Base-by-base conservation (phyloP, 2,888 invertebrate species). In the Andricus curvator region DNA sequence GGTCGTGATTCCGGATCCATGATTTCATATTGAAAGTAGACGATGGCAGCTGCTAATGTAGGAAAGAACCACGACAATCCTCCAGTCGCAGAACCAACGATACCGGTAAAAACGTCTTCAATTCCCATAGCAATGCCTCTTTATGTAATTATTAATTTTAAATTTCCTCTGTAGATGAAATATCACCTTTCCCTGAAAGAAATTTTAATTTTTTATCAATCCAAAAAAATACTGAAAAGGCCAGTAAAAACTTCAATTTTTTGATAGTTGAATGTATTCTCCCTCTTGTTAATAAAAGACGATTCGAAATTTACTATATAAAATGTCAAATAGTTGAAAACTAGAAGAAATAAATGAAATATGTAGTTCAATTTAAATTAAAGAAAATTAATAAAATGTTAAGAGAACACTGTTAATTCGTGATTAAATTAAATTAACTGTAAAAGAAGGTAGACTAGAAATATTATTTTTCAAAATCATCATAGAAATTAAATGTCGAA, bases 21-120 rank as follows among this genome's bases (percentile, higher is more conserved):
- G 83, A 96, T 95, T 88, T 97, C 97, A 91, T 96, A 97, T 90
- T 97, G 97, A 92, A 97, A 97, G 93, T 97, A 97, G 11, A 97
- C 97, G 85, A 98, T 95, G 13, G 97, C 96, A 0, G 97, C 97
- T 80, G 97, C 96, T 84, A 98, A 92, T 93, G 97, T 96, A 0
- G 98, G 97, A 66, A 97, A 94, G 92, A 98, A 96, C 95, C 97
- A 96, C 15, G 96, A 96, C 79, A 96, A 94, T 93, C 95, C 94
- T 86, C 95, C 95, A 13, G 94, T 94, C 3, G 95, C 95, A 80
- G 94, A 86, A 64, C 89, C 88, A n/a, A 88, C 85, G 13, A 87
- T 85, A 33, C 87, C 86, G 25, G 89, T 84, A 25, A 92, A 70
- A 78, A 90, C 84, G 70, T 88, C 88, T 78, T 91, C 91, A 33